Evolutionary conservation across 2,888 invertebrate genomes (phyloP).

Genomic region (Hyalella azteca): DNA sequence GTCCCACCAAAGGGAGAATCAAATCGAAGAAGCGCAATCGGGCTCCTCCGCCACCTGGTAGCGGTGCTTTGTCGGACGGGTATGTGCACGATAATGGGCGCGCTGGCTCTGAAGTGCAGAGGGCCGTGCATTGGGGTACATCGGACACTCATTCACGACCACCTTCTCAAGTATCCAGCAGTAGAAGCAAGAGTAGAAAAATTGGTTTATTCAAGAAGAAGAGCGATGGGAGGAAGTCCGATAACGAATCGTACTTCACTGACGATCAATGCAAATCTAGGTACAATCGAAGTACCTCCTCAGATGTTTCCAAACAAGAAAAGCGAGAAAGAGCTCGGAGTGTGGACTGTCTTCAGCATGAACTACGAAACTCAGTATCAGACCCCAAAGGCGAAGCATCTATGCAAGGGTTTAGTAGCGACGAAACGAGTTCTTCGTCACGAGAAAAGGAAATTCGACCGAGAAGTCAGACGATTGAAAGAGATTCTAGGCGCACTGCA

Average conservation of each 20-base stretch:
- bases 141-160: not conserved
- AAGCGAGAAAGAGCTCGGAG: slow-evolving; percentile 52
- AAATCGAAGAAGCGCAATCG: slow-evolving; percentile 77
- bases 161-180: slow-evolving; percentile 32
- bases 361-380: slow-evolving; percentile 47
- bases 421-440: slow-evolving; percentile 19
- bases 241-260: slow-evolving; percentile 2
- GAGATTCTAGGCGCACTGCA: slow-evolving; percentile 39
- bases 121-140: slow-evolving; percentile 23
- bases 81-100: not conserved
- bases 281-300: slow-evolving; percentile 11
- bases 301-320: slow-evolving; percentile 33
- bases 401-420: slow-evolving; percentile 40
- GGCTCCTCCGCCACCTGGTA: slow-evolving; percentile 73
- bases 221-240: slow-evolving; percentile 46
- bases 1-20: slow-evolving; percentile 66
- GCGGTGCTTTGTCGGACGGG: slow-evolving; percentile 47
- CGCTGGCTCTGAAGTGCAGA: slow-evolving; percentile 1
- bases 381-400: slow-evolving; percentile 38
- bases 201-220: slow-evolving; percentile 55
- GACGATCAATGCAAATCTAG: slow-evolving; percentile 38
- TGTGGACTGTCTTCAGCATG: slow-evolving; percentile 56
- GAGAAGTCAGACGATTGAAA: slow-evolving; percentile 42
- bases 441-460: slow-evolving; percentile 40
- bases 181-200: slow-evolving; percentile 47